Conservation (phyloP, 2,888 invertebrate genomes). For the Epirrhoe alternata region DNA sequence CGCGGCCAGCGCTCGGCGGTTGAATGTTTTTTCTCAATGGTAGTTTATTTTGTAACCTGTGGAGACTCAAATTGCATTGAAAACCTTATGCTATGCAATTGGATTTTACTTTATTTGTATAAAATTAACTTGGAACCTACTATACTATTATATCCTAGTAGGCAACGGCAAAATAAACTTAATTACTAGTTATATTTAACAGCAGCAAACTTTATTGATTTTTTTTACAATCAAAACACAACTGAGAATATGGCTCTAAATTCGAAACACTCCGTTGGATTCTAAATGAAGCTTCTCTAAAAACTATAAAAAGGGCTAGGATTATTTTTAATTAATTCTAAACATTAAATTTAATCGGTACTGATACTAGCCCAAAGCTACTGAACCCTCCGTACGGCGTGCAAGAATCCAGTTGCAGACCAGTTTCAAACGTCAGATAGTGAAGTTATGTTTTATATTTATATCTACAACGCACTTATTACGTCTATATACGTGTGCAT, state of each 20-base stretch:
- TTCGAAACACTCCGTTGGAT: background rate
- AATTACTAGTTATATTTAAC: background rate
- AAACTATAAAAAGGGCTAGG: conserved; percentile 2
- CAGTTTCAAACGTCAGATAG: conserved; percentile 70
- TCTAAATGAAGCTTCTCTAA: background rate
- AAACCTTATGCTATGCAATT: background rate
- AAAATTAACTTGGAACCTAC: background rate
- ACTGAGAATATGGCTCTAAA: background rate
- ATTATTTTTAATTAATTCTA: conserved; percentile 46
- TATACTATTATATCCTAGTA: background rate
- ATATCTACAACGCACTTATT: conserved; percentile 65
- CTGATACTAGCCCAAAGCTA: conserved; percentile 58
- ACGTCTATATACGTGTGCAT: conserved; percentile 61
- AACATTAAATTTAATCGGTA: conserved; percentile 49
- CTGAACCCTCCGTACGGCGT: conserved; percentile 47
- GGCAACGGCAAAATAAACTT: background rate
- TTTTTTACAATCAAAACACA: conserved; percentile 1
- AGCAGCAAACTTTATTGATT: background rate
- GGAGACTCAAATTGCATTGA: background rate
- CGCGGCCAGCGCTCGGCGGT: conserved; percentile 11
- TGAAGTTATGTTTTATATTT: conserved; percentile 72
- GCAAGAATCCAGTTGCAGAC: conserved; percentile 70
- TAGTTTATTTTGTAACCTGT: background rate
- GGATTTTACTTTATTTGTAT: background rate
- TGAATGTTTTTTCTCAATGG: background rate